Evolutionary conservation across 2,888 invertebrate genomes (phyloP).

Genomic region (Lypha dubia): DNA sequence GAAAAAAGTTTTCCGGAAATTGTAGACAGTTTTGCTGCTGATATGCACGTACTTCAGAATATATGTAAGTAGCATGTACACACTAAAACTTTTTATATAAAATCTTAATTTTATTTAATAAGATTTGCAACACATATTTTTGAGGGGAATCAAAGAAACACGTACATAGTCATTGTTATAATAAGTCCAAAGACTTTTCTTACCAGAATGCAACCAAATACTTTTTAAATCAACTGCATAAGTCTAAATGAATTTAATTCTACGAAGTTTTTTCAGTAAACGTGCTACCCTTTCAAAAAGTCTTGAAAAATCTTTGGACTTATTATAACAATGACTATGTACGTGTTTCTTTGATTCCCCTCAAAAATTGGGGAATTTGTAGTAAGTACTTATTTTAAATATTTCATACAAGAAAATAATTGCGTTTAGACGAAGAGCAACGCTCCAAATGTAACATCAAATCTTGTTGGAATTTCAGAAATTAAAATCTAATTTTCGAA

Average conservation of each 20-base stretch:
- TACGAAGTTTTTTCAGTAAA: too few species aligned
- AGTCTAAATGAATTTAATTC: too few species aligned
- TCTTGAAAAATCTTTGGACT: neutral
- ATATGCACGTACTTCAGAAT: constrained; percentile 27
- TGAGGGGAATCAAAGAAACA: neutral
- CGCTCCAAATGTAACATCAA: too few species aligned
- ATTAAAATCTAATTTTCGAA: too few species aligned
- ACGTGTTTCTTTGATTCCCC: neutral
- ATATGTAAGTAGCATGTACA: too few species aligned
- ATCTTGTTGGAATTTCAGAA: too few species aligned
- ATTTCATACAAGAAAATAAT: too few species aligned
- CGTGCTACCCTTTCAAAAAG: too few species aligned
- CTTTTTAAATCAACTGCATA: neutral
- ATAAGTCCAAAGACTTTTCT: neutral
- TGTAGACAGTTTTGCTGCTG: constrained; percentile 3
- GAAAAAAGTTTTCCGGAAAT: neutral
- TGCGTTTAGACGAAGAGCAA: too few species aligned
- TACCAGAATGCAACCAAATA: too few species aligned
- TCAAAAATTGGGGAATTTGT: too few species aligned
- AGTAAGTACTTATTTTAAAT: too few species aligned
- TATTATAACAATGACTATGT: neutral
- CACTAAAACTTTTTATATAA: neutral
- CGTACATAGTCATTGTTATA: neutral
- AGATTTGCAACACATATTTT: neutral
- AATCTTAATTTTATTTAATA: constrained; percentile 30